Evolutionary conservation across 2,888 invertebrate species (phyloP).

Genomic region (Tetramorium bicarinatum): DNA sequence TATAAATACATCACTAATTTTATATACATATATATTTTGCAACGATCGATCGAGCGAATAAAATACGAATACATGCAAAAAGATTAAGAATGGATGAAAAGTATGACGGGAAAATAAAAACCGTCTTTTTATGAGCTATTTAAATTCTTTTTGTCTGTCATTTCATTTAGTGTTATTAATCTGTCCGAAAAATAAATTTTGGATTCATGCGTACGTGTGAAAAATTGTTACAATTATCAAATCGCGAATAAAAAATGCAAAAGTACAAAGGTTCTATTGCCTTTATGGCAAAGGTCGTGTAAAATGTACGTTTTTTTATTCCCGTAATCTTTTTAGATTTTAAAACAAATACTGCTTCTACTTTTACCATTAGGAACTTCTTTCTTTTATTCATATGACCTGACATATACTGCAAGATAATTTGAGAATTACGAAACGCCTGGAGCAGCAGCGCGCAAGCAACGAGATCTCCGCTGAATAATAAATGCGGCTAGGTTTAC

Average conservation of each 20-base stretch:
- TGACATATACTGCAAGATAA: neutral
- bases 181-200: neutral
- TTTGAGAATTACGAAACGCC: conserved; percentile 11
- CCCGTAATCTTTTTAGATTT: neutral
- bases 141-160: neutral
- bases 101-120: neutral
- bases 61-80: neutral
- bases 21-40: too few species aligned
- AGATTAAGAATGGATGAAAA: neutral
- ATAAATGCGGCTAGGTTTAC: neutral
- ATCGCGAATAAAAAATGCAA: neutral
- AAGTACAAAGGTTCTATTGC: neutral
- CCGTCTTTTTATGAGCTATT: neutral
- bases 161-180: neutral
- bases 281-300: neutral
- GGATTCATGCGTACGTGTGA: neutral
- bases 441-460: neutral
- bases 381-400: conserved; percentile 27
- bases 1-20: neutral
- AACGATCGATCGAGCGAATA: too few species aligned
- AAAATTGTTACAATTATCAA: neutral
- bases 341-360: neutral
- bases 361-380: neutral
- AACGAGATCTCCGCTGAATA: neutral
- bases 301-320: neutral